Conservation (phyloP, 2,797 vertebrate genomes). For the Hoplostethus mediterraneus region DNA sequence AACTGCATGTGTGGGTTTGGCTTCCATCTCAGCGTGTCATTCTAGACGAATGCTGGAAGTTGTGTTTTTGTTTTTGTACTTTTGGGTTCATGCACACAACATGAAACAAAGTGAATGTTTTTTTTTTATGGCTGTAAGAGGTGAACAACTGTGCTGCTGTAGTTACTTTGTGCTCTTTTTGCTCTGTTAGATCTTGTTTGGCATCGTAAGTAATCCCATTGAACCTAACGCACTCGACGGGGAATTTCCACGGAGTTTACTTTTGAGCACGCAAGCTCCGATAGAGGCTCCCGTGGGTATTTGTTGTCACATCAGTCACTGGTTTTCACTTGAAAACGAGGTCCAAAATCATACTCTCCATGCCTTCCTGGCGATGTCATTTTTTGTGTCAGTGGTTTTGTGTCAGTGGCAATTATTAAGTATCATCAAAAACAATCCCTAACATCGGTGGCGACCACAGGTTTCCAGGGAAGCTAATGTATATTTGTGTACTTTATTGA, state of each 20-base stretch:
- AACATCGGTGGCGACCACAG: neutral
- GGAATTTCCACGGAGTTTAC: conserved; percentile 11
- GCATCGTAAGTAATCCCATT: conserved; percentile 3
- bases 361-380: neutral
- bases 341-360: neutral
- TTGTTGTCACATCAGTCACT: conserved; percentile 13
- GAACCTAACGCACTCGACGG: neutral
- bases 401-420: neutral
- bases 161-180: conserved; percentile 3
- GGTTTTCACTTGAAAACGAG: conserved; percentile 9
- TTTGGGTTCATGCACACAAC: conserved; percentile 17
- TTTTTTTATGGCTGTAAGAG: conserved; percentile 33
- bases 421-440: neutral
- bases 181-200: conserved; percentile 7
- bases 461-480: no score
- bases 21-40: conserved; percentile 12
- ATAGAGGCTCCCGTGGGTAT: conserved; percentile 11
- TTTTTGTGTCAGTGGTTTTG: conserved; percentile 2
- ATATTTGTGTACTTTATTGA: no score
- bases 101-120: conserved; percentile 22
- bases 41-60: conserved; percentile 34
- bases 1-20: conserved; percentile 44
- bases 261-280: neutral
- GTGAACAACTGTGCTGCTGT: conserved; percentile 5
- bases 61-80: conserved; percentile 31